These are phyloP conservation scores for Tragulus kanchil DNA, from an alignment of 2,113 vertebrate species.

Conservation along the genomic window DNA sequence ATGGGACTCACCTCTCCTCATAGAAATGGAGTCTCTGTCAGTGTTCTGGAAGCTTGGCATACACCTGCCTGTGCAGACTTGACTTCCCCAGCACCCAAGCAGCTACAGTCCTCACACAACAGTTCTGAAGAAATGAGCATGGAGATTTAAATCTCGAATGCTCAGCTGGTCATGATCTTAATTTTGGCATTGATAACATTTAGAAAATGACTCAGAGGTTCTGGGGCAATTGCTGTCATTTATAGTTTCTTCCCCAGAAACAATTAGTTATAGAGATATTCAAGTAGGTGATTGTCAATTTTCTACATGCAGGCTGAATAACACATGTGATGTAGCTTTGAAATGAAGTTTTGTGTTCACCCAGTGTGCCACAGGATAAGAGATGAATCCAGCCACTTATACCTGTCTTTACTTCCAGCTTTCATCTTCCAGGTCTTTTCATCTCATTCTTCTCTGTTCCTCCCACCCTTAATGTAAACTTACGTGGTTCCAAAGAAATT, in stretches of 20 bases:
- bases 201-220: background rate
- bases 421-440: slow-evolving; percentile 62
- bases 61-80: background rate
- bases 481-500: slow-evolving; percentile 34
- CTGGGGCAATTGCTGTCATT: background rate
- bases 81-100: background rate
- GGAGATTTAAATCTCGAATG: background rate
- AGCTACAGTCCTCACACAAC: background rate
- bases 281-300: background rate
- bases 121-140: background rate
- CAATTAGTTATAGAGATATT: slow-evolving; percentile 49
- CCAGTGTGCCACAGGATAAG: background rate
- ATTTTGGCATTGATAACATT: background rate
- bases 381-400: slow-evolving; percentile 60
- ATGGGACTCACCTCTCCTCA: background rate
- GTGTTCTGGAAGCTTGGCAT: background rate
- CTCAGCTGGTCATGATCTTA: background rate
- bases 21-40: background rate
- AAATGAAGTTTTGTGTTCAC: background rate
- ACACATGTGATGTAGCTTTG: background rate
- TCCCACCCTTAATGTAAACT: slow-evolving; percentile 54
- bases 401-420: slow-evolving; percentile 34
- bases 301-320: background rate
- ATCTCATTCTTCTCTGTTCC: slow-evolving; percentile 60
- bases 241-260: background rate